phyloP scores from a whole-genome alignment of 2,797 vertebrate species.

The Denticeps clupeoides region DNA sequence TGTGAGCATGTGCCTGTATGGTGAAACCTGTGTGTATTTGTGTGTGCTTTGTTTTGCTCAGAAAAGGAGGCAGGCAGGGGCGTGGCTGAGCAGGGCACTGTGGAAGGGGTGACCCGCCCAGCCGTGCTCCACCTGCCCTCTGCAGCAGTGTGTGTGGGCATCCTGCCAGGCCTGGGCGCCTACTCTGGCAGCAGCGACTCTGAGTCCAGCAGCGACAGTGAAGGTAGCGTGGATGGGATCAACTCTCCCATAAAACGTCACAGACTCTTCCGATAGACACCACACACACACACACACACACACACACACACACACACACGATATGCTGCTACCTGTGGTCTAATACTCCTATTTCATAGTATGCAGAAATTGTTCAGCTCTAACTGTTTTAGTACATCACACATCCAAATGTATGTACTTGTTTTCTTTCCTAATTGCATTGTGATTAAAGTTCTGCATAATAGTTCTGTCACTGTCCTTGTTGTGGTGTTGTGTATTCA shows the following conservation, averaged over 20 bases:
- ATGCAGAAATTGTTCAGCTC: not conserved
- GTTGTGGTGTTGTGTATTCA: constrained; percentile 43
- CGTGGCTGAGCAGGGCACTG: constrained; percentile 46
- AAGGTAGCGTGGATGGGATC: constrained; percentile 85
- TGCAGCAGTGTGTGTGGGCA: constrained; percentile 85
- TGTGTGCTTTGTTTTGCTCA: constrained; percentile 37
- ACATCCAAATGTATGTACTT: constrained; percentile 3
- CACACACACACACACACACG: constrained; percentile 2
- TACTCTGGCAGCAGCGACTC: constrained; percentile 97
- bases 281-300: constrained; percentile 14
- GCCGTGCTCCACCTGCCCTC: constrained; percentile 77
- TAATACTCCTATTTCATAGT: not conserved
- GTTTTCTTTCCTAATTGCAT: constrained; percentile 8
- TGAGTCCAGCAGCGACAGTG: constrained; percentile 93
- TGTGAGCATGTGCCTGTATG: constrained; percentile 3
- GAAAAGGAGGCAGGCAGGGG: constrained; percentile 45
- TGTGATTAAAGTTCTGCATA: constrained; percentile 25
- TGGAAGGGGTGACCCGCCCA: constrained; percentile 6
- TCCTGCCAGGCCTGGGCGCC: constrained; percentile 83
- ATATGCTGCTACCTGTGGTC: not conserved
- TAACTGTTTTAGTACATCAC: no score
- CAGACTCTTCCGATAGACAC: constrained; percentile 58
- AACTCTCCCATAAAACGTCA: constrained; percentile 67
- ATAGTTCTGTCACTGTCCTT: constrained; percentile 25
- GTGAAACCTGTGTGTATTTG: constrained; percentile 9